Conservation (phyloP, 1,140 invertebrate genomes). For the Pantala flavescens region DNA sequence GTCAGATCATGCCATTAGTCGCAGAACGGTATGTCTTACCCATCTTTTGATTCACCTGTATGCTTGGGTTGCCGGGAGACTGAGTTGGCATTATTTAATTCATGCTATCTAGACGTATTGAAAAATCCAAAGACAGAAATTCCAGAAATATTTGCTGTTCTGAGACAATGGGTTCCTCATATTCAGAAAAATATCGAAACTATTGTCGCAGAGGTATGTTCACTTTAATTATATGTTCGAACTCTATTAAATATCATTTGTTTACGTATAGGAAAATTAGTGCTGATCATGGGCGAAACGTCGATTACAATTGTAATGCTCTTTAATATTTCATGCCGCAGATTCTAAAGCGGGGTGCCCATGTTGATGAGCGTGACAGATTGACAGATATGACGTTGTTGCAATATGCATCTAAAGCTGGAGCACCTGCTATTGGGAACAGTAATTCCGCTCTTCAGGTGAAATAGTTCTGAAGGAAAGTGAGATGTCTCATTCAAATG, state of each 20-base stretch:
- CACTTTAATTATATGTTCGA: no score
- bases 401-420: slow-evolving; percentile 45
- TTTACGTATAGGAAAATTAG: no score
- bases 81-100: slow-evolving; percentile 41
- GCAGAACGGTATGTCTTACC: background rate
- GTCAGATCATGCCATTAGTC: no score
- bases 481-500: background rate
- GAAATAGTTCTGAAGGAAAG: slow-evolving; percentile 14
- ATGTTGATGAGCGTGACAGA: slow-evolving; percentile 43
- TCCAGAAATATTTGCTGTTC: slow-evolving; percentile 41
- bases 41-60: background rate
- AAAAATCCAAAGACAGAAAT: slow-evolving; percentile 34
- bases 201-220: slow-evolving; percentile 17
- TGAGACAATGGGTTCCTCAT: slow-evolving; percentile 46
- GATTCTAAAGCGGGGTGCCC: slow-evolving; percentile 37
- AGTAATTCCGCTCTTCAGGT: slow-evolving; percentile 29
- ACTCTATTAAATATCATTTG: no score
- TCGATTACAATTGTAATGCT: no score
- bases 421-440: slow-evolving; percentile 42
- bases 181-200: slow-evolving; percentile 39
- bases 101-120: slow-evolving; percentile 36
- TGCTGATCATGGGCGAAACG: no score
- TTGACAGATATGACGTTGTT: slow-evolving; percentile 48
- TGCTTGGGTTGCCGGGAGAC: background rate
- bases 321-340: slow-evolving; percentile 20